Percentiles rank a stretch among this genome's conserved stretches.
phyloP scores from a whole-genome alignment of 2,797 vertebrate genomes.

The Pogonophryne albipinna region DNA sequence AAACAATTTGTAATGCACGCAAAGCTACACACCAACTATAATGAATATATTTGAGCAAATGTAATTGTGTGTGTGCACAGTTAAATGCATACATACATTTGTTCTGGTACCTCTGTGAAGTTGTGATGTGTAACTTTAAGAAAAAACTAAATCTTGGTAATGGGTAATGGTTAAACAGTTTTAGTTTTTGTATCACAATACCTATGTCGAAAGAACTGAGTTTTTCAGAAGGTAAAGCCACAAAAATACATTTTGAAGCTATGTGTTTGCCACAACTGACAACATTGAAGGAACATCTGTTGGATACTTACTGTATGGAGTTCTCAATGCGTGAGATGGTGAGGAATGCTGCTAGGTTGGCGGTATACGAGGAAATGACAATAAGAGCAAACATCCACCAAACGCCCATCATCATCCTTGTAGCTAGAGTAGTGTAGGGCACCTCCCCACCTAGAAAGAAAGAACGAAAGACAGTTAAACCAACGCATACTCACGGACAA shows the following conservation, averaged over 20 bases:
- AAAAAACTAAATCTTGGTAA: background rate
- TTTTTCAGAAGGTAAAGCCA: background rate
- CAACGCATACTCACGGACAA: constrained; percentile 6
- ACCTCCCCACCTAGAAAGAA: constrained; percentile 92
- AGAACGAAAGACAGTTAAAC: constrained; percentile 11
- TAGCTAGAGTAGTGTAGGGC: constrained; percentile 97
- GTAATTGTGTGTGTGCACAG: constrained; percentile 14
- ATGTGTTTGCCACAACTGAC: too few relatives aligned
- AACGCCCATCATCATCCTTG: constrained; percentile 98
- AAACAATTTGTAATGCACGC: constrained; percentile 29
- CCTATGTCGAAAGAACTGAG: background rate
- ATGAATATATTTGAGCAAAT: background rate
- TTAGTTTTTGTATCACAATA: background rate
- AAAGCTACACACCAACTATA: constrained; percentile 17
- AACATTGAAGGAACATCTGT: background rate
- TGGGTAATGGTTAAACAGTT: background rate
- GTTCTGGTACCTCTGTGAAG: background rate
- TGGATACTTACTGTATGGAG: constrained; percentile 95
- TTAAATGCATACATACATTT: background rate
- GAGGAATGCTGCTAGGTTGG: constrained; percentile 97
- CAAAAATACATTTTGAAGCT: background rate
- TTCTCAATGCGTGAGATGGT: constrained; percentile 98
- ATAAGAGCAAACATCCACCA: constrained; percentile 99
- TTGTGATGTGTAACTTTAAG: background rate
- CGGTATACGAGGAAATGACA: constrained; percentile 98